Base-by-base conservation (phyloP, 2,113 vertebrate species). In the Crotalus helleri region DNA sequence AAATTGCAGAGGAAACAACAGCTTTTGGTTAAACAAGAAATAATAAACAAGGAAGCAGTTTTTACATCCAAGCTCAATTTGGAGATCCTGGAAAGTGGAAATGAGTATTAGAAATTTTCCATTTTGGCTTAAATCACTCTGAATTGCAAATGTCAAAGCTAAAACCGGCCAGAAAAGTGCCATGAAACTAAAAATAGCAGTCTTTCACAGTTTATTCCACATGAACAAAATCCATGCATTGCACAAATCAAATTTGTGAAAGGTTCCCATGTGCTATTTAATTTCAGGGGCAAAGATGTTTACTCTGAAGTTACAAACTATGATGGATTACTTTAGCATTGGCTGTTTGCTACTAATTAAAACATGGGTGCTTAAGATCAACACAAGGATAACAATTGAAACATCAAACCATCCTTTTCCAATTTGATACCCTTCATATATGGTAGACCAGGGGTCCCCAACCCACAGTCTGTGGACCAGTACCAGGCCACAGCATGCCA, bases 1-100 rank as follows among this genome's bases (percentile, higher is more conserved):
- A 94, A 91, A 94, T 90, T 94, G n/a, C 90, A 90, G 81, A 58
- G 88, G 90, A 88, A 89, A 92, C 88, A 61, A 19, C 92, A 94
- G 87, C 85, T 89, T 24, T 92, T 49, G 92, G 3, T 88, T 88
- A 91, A 57, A 53, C 69, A 0, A 59, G 39, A 61, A 93, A 4
- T 4, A 74, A 5, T 88, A 24, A 55, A 74, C 94, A 85, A 54
- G 39, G 0, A 69, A 49, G 85, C 29, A 29, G 94, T 12, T 1
- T 51, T 33, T 23, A 90, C 21, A 91, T 95, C 59, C 91, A 81
- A 23, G 7, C 19, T 5, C 85, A 44, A 26, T 57, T 89, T 57
- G 55, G 46, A 93, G 51, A 21, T 69, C 92, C 1, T 53, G 7
- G 17, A 46, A 59, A 46, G 39, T 15, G 61, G 46, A 89, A 89